These are phyloP conservation scores for Marmota flaviventris DNA, from an alignment of 2,113 vertebrate genomes.

Conservation along the genomic window DNA sequence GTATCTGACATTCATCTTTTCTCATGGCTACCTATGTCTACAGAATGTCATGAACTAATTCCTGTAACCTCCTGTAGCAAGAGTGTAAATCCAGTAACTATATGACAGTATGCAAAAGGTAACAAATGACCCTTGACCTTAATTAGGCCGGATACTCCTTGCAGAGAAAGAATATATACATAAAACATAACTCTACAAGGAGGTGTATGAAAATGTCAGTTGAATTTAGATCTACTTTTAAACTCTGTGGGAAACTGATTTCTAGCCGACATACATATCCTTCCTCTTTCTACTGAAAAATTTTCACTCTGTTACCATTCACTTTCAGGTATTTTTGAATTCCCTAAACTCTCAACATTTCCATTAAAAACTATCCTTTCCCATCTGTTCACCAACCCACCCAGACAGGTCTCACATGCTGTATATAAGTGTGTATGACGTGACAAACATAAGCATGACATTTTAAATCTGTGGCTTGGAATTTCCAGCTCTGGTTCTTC, in stretches of 20 bases:
- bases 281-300: constrained; percentile 3
- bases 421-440: neutral
- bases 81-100: constrained; percentile 46
- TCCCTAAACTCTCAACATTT: neutral
- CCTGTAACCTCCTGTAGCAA: constrained; percentile 34
- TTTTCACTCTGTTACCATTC: neutral
- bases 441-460: neutral
- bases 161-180: constrained; percentile 57
- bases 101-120: neutral
- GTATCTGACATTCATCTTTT: constrained; percentile 10
- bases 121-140: constrained; percentile 40
- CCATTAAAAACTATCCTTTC: neutral
- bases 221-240: constrained; percentile 67
- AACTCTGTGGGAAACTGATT: neutral
- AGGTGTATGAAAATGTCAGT: constrained; percentile 61
- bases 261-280: constrained; percentile 25
- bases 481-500: neutral
- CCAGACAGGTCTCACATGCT: neutral
- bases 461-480: neutral
- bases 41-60: constrained; percentile 33
- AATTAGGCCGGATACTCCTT: constrained; percentile 2
- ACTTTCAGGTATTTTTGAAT: constrained; percentile 47
- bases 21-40: neutral
- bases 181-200: constrained; percentile 67
- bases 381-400: neutral